Base-by-base conservation (phyloP, 2,113 vertebrate species). In the Dromas ardeola region DNA sequence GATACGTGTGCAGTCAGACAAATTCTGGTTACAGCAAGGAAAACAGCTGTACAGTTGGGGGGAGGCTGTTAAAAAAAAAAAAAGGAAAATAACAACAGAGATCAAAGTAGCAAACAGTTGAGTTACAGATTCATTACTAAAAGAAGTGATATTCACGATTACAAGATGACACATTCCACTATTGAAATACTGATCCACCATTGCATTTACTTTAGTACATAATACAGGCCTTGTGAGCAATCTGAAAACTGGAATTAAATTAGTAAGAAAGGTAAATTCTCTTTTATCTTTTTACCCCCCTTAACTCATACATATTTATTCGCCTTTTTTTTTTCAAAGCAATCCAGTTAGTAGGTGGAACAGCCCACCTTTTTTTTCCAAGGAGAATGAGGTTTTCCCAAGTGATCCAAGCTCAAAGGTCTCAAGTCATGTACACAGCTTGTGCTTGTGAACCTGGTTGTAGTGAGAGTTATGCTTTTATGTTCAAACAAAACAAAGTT, bases 41-140 rank as follows among this genome's bases (percentile, higher is more conserved):
- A 42, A 52, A 3, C 16, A 66, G 53, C 11, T 18, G 10, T 47
- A 55, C 3, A 29, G 3, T 25, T 0, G 3, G 10, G 5, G 6
- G 17, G 25, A 4, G 19, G 20, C 9, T 43, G 23, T 36, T 14
- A 26, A 11, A 29, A 55, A 50, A 59, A 63, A 55, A 29, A 27
- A 38, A 34, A 20, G n/a, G 1, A 36, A 78, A 42, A 65, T 7
- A 45, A 73, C 2, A 40, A 50, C 11, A 86, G 38, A 83, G 6
- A 61, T 43, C 65, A 65, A 80, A 77, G 23, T 25, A 81, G 27
- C 11, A 67, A 73, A 72, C 11, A 43, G 14, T 3, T 71, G 27
- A 78, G 32, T 71, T 71, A 71, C 38, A 78, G 36, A 36, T 36
- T 71, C 12, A 15, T 49, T 53, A 59, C 34, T 67, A 29, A 67